These are phyloP conservation scores for Moxostoma hubbsi DNA, from an alignment of 2,797 vertebrate species.

Conservation along the genomic window DNA sequence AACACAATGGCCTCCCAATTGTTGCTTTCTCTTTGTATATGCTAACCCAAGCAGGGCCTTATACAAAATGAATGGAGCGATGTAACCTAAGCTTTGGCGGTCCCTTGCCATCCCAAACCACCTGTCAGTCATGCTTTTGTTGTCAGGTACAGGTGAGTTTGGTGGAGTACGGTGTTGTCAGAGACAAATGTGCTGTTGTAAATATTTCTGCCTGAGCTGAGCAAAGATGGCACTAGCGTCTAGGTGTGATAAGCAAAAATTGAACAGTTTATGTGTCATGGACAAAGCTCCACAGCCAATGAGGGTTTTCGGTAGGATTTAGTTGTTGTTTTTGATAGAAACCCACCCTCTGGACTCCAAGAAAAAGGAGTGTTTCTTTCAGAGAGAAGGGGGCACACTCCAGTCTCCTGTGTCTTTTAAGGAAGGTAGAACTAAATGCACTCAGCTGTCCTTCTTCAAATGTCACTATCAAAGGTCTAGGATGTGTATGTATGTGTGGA, in stretches of 20 bases:
- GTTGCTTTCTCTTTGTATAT: slow-evolving; percentile 68
- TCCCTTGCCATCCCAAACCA: slow-evolving; percentile 55
- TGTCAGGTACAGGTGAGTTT: slow-evolving; percentile 65
- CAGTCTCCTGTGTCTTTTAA: slow-evolving; percentile 15
- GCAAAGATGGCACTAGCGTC: neutral
- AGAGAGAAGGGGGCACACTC: slow-evolving; percentile 9
- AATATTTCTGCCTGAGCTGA: neutral
- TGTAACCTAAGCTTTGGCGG: slow-evolving; percentile 74
- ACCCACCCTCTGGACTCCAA: slow-evolving; percentile 17
- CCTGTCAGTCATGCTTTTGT: slow-evolving; percentile 70
- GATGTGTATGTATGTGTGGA: slow-evolving; percentile 42
- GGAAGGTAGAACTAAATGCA: slow-evolving; percentile 38
- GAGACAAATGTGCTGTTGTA: slow-evolving; percentile 32
- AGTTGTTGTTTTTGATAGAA: slow-evolving; percentile 26
- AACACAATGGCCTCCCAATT: slow-evolving; percentile 67
- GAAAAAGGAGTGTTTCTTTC: slow-evolving; percentile 39
- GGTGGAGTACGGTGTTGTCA: slow-evolving; percentile 62
- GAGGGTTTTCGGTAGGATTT: slow-evolving; percentile 20
- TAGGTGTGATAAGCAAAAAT: neutral
- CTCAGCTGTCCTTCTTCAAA: slow-evolving; percentile 41
- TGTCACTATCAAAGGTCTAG: slow-evolving; percentile 55
- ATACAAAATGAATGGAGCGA: slow-evolving; percentile 70
- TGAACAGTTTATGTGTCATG: neutral
- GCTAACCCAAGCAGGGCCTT: slow-evolving; percentile 72
- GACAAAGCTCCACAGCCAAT: neutral